phyloP scores from a whole-genome alignment of 2,113 vertebrate genomes.

The Rallus limicola region DNA sequence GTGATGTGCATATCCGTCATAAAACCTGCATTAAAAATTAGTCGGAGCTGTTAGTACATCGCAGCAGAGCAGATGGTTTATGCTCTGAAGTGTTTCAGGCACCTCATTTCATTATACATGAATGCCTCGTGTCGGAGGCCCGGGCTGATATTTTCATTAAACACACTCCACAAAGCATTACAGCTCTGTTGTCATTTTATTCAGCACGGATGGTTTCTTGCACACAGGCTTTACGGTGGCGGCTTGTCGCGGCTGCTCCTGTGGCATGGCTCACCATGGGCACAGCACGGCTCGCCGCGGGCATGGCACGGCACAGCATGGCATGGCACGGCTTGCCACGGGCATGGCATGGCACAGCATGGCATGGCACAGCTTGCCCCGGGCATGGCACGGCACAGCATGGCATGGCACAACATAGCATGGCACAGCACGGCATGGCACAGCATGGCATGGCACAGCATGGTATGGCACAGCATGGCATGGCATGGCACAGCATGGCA shows the following conservation, averaged over 20 bases:
- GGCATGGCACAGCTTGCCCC: too few relatives aligned
- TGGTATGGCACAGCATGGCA: too few relatives aligned
- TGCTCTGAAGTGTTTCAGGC: slow-evolving; percentile 51
- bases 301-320: background rate
- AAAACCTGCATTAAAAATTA: slow-evolving; percentile 59
- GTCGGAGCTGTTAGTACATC: slow-evolving; percentile 48
- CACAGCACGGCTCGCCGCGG: background rate
- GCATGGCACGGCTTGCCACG: too few relatives aligned
- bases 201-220: background rate
- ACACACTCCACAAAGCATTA: slow-evolving; percentile 39
- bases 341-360: background rate
- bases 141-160: slow-evolving; percentile 56
- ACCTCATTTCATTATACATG: slow-evolving; percentile 36
- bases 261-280: background rate
- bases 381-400: too few relatives aligned
- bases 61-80: slow-evolving; percentile 65
- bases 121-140: background rate
- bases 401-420: too few relatives aligned
- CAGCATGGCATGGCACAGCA: too few relatives aligned
- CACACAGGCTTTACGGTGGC: background rate
- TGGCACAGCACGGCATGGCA: too few relatives aligned
- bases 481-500: too few relatives aligned
- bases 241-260: background rate
- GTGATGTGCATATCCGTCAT: slow-evolving; percentile 41
- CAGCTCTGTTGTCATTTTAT: background rate